Evolutionary conservation across 2,113 vertebrate genomes (phyloP).

Genomic region (Alosa alosa): DNA sequence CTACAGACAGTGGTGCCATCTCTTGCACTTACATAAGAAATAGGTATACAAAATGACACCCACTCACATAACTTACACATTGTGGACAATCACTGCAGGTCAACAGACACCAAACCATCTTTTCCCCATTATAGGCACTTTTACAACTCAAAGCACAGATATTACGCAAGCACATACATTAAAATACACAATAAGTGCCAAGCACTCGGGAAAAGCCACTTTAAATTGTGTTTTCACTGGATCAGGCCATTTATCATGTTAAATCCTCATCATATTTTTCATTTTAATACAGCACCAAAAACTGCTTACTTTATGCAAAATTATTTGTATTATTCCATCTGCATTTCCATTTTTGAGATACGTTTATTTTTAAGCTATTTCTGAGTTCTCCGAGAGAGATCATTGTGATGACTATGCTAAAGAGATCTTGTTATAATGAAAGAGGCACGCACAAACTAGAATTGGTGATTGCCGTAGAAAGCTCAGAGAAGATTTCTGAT

Average conservation of each 20-base stretch:
- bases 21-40: not conserved
- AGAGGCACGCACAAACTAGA: not conserved
- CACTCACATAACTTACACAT: not conserved
- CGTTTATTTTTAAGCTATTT: not conserved
- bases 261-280: not conserved
- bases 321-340: not conserved
- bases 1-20: not conserved
- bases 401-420: not conserved
- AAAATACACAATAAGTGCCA: not conserved
- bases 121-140: not conserved
- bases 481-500: slow-evolving; percentile 1
- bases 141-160: not conserved
- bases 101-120: not conserved
- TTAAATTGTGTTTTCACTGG: not conserved
- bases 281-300: not conserved
- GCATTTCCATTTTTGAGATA: not conserved
- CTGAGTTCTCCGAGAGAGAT: not conserved
- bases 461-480: not conserved
- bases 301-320: not conserved
- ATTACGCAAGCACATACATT: not conserved
- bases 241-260: not conserved
- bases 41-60: not conserved
- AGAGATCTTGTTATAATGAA: not conserved
- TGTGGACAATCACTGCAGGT: not conserved
- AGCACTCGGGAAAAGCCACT: not conserved